A percentile compares a stretch with the other conserved stretches of the same genome.
These are phyloP conservation scores for Saturnia pavonia DNA, from an alignment of 2,888 invertebrate genomes.

Conservation along the genomic window DNA sequence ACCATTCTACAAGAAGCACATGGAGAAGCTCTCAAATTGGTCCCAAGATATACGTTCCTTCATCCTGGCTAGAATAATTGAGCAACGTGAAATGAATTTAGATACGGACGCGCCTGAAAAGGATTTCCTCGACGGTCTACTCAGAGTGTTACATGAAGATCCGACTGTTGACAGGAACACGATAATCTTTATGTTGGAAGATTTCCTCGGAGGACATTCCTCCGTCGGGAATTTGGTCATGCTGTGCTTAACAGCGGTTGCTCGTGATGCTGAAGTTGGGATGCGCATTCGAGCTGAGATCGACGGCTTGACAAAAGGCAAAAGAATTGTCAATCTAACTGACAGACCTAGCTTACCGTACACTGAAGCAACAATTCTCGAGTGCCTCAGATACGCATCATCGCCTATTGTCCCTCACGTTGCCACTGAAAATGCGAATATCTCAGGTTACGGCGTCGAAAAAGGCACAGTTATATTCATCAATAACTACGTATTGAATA, in stretches of 20 bases:
- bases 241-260: constrained; percentile 87
- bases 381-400: constrained; percentile 89
- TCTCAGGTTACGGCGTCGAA: constrained; percentile 87
- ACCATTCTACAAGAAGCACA: constrained; percentile 86
- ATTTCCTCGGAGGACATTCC: constrained; percentile 93
- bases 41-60: constrained; percentile 87
- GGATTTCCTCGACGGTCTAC: constrained; percentile 90
- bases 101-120: constrained; percentile 84
- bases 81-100: constrained; percentile 78
- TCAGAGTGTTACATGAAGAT: constrained; percentile 86
- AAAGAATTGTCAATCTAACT: constrained; percentile 82
- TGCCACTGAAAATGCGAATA: constrained; percentile 87
- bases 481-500: constrained; percentile 91
- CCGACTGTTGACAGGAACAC: constrained; percentile 87
- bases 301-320: constrained; percentile 81
- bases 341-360: constrained; percentile 88
- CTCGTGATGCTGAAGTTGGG: constrained; percentile 84
- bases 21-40: constrained; percentile 86
- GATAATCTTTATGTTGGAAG: constrained; percentile 91
- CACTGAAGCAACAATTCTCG: constrained; percentile 90
- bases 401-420: constrained; percentile 96
- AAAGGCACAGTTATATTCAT: constrained; percentile 92
- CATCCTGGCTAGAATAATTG: constrained; percentile 87
- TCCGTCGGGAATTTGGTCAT: constrained; percentile 93
- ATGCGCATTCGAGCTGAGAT: constrained; percentile 86